Conservation (phyloP, 2,888 invertebrate species). For the Epiblema foenella region DNA sequence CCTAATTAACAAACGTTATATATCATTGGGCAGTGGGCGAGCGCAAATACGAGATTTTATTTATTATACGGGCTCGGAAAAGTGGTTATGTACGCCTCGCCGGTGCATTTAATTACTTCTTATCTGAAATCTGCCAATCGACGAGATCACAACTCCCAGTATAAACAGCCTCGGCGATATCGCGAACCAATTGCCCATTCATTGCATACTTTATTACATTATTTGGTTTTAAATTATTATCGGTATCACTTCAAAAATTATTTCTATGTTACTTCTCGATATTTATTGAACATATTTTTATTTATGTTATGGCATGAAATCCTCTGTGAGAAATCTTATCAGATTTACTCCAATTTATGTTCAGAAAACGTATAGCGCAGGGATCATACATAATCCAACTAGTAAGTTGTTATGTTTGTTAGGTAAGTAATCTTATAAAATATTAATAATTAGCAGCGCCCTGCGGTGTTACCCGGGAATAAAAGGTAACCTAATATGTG, state of each 20-base stretch:
- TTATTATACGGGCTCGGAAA: conserved; percentile 65
- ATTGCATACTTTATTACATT: conserved; percentile 29
- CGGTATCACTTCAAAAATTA: conserved; percentile 15
- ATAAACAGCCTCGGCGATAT: conserved; percentile 51
- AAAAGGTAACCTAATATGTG: too few species aligned
- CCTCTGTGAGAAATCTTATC: neutral
- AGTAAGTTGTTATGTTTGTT: neutral
- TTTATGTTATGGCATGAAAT: too few species aligned
- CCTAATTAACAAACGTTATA: conserved; percentile 83
- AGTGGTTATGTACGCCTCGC: conserved; percentile 57
- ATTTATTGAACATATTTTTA: neutral
- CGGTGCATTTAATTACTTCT: conserved; percentile 65
- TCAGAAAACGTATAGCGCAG: neutral
- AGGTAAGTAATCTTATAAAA: neutral
- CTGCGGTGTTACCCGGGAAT: too few species aligned
- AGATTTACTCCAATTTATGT: neutral
- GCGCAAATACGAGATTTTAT: conserved; percentile 75
- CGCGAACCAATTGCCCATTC: conserved; percentile 36
- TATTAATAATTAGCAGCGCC: too few species aligned
- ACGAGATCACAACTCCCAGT: conserved; percentile 62
- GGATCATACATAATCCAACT: neutral
- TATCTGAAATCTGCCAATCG: conserved; percentile 66
- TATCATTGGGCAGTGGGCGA: conserved; percentile 70
- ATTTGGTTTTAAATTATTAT: conserved; percentile 29
- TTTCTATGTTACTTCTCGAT: neutral